phyloP scores from a whole-genome alignment of 2,797 vertebrate species.

The Lutjanus argentimaculatus region DNA sequence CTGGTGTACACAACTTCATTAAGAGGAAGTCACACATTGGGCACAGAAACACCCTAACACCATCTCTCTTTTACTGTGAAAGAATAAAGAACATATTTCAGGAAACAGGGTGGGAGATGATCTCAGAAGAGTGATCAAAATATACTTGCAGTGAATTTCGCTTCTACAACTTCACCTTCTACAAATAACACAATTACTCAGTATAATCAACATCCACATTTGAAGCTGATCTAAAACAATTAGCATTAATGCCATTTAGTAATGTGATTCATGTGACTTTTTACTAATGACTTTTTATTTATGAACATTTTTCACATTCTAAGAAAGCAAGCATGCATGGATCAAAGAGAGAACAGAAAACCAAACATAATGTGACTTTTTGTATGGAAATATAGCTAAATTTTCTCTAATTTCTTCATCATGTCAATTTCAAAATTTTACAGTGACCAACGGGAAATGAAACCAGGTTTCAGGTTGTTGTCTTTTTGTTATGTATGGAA shows the following conservation, averaged over 20 bases:
- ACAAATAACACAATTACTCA: not conserved
- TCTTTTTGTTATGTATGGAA: not conserved
- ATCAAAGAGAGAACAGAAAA: no score
- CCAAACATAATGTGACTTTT: not conserved
- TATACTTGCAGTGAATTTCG: not conserved
- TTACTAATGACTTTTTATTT: no score
- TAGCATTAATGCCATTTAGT: not conserved
- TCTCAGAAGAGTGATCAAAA: not conserved
- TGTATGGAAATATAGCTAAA: no score
- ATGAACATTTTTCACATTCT: no score
- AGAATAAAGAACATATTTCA: not conserved
- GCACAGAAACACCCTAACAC: not conserved
- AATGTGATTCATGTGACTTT: not conserved
- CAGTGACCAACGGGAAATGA: not conserved
- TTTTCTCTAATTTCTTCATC: not conserved
- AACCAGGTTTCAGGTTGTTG: not conserved
- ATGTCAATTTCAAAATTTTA: not conserved
- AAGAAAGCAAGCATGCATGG: no score
- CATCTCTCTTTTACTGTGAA: not conserved
- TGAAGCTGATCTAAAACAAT: not conserved
- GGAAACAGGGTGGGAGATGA: not conserved
- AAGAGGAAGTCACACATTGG: constrained; percentile 58
- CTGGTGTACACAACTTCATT: constrained; percentile 56
- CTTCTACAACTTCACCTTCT: not conserved
- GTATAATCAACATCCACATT: not conserved